Evolutionary conservation across 2,113 vertebrate genomes (phyloP).

Genomic region (Arenaria interpres): DNA sequence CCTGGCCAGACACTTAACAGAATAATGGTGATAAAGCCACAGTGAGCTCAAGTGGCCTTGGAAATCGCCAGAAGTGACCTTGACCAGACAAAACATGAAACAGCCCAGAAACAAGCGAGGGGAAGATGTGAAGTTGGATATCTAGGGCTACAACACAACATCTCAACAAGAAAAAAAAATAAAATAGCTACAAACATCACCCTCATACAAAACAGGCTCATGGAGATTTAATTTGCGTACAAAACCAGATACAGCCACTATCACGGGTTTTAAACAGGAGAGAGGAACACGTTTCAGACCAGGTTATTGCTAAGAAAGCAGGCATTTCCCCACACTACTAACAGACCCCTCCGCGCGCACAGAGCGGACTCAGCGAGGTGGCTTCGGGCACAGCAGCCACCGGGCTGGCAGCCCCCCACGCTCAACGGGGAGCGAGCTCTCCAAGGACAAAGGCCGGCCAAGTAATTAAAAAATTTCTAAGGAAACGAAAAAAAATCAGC

Average conservation of each 20-base stretch:
- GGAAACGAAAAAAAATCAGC: not conserved
- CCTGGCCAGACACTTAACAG: not conserved
- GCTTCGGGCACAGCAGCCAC: not conserved
- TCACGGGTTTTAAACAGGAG: not conserved
- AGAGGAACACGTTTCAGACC: not conserved
- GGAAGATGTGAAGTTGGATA: not conserved
- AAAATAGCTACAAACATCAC: not conserved
- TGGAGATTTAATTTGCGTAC: not conserved
- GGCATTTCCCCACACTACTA: not conserved
- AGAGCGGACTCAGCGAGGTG: accelerated
- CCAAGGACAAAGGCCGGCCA: not conserved
- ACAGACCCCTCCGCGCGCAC: accelerated
- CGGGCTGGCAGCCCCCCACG: not conserved
- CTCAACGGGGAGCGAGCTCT: too few species aligned
- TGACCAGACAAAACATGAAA: not conserved
- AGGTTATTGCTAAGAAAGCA: not conserved
- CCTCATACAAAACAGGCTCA: not conserved
- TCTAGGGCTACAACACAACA: not conserved
- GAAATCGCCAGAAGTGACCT: not conserved
- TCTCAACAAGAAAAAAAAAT: not conserved
- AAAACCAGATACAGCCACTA: not conserved
- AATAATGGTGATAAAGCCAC: not conserved
- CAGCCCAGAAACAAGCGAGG: not conserved
- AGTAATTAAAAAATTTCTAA: not conserved
- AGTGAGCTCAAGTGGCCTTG: not conserved